A percentile compares a stretch with the other conserved stretches of the same genome.
Evolutionary conservation across 2,797 vertebrate genomes (phyloP).

Genomic region (Danio jaintianensis): DNA sequence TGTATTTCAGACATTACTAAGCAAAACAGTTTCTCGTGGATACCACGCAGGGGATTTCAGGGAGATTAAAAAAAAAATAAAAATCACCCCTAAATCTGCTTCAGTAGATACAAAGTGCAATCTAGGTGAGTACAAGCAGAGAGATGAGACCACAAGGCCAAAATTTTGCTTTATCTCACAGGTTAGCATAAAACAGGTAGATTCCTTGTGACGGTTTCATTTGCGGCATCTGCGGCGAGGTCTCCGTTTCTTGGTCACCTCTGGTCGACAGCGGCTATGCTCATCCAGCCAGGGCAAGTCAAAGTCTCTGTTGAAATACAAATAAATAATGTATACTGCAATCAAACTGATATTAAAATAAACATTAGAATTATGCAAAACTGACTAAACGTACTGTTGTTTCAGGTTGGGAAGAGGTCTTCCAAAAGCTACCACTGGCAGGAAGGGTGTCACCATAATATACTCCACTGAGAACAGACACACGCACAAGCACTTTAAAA

Average conservation of each 20-base stretch:
- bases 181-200: conserved; percentile 12
- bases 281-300: conserved; percentile 87
- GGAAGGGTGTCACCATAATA: conserved; percentile 85
- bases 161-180: conserved; percentile 20
- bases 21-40: conserved; percentile 25
- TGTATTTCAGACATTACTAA: conserved; percentile 17
- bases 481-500: background rate
- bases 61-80: background rate
- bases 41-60: conserved; percentile 15
- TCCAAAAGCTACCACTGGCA: conserved; percentile 87
- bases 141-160: conserved; percentile 7
- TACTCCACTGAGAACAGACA: conserved; percentile 77
- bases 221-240: conserved; percentile 86
- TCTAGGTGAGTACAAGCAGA: conserved; percentile 22
- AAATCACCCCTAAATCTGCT: background rate
- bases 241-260: conserved; percentile 86
- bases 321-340: background rate
- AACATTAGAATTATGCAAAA: too few species aligned
- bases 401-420: conserved; percentile 84
- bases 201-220: conserved; percentile 62
- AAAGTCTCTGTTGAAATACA: conserved; percentile 76
- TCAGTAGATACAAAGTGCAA: conserved; percentile 40
- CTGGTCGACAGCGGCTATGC: conserved; percentile 78
- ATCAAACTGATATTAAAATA: background rate
- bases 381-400: conserved; percentile 79